Conservation (phyloP, 2,888 invertebrate genomes). For the Xanthorhoe spadicearia region DNA sequence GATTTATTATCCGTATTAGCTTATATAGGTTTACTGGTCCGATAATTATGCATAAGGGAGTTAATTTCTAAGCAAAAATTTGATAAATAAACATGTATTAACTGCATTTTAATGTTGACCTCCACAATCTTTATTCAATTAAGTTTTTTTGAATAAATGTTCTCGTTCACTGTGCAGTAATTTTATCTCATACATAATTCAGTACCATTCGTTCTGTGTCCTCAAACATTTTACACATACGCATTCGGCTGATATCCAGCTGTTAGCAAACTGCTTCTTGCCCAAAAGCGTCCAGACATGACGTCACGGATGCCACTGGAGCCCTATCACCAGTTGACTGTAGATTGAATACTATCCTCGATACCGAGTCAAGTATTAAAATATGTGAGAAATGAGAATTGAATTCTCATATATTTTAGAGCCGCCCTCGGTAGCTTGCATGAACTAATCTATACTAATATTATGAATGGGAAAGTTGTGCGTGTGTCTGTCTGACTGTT, state of each 20-base stretch:
- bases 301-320: conserved; percentile 69
- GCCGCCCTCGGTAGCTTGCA: too few species aligned
- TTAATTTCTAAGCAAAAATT: background rate
- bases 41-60: too few species aligned
- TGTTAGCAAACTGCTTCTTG: conserved; percentile 56
- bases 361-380: too few species aligned
- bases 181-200: conserved; percentile 32
- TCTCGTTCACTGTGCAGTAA: background rate
- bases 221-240: conserved; percentile 48
- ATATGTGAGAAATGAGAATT: too few species aligned
- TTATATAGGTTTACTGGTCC: too few species aligned
- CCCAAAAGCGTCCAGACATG: conserved; percentile 65
- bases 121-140: background rate
- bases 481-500: too few species aligned
- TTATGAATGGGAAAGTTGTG: too few species aligned
- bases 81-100: background rate
- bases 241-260: conserved; percentile 52
- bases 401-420: too few species aligned
- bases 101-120: background rate
- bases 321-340: too few species aligned
- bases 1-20: too few species aligned
- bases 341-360: too few species aligned
- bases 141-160: background rate
- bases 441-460: too few species aligned
- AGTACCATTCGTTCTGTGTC: conserved; percentile 21